phyloP scores from a whole-genome alignment of 2,797 vertebrate species.

The Amphiprion clarkii region DNA sequence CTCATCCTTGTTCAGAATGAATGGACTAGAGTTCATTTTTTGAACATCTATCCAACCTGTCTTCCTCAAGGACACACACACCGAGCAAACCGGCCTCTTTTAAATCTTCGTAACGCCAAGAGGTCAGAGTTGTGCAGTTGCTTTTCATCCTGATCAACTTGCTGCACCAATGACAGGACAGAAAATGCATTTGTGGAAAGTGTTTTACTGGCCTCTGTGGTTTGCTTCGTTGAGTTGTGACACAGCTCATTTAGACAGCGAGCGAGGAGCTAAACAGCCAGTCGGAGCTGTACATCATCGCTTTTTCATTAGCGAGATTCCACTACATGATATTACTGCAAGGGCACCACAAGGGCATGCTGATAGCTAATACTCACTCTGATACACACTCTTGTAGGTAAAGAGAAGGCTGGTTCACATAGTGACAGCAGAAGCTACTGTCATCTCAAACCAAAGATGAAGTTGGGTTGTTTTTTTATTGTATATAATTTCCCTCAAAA shows the following conservation, averaged over 20 bases:
- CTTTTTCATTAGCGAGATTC: conserved; percentile 61
- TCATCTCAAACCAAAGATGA: conserved; percentile 2
- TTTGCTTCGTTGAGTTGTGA: conserved; percentile 43
- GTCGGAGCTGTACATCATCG: conserved; percentile 55
- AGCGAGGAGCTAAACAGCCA: conserved; percentile 26
- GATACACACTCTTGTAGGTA: neutral
- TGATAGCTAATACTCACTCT: conserved; percentile 21
- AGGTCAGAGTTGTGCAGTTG: conserved; percentile 19
- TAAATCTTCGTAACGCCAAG: neutral
- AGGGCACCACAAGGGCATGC: conserved; percentile 58
- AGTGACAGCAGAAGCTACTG: neutral
- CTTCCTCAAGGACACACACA: too few species aligned
- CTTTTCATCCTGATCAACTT: conserved; percentile 28
- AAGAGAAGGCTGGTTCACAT: neutral
- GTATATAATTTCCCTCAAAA: neutral
- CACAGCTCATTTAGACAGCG: conserved; percentile 40
- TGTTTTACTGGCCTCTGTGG: conserved; percentile 24
- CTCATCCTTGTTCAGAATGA: too few species aligned
- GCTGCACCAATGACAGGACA: conserved; percentile 11
- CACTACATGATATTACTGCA: conserved; percentile 36
- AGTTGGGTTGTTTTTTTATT: neutral
- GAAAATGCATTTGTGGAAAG: conserved; percentile 9
- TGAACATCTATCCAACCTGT: neutral
- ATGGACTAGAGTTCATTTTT: neutral
- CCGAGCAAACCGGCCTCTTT: too few species aligned